Evolutionary conservation across 2,113 vertebrate genomes (phyloP).

Genomic region (Calyptommatus sinebrachiatus): DNA sequence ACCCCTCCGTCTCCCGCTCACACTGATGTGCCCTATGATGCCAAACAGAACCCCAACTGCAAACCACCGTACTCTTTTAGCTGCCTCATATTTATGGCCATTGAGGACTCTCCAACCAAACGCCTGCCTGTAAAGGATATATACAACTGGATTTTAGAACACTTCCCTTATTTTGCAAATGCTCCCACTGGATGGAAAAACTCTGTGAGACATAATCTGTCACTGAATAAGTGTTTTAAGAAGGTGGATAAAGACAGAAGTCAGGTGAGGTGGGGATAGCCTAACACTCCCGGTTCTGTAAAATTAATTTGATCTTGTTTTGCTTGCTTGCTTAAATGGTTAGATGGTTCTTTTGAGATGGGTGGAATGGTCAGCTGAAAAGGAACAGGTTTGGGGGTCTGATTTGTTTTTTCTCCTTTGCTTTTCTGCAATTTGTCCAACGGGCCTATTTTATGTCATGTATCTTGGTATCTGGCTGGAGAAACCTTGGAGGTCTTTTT

Average conservation of each 20-base stretch:
- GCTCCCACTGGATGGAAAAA: constrained; percentile 99
- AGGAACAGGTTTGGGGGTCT: neutral
- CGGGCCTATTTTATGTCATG: too few relatives aligned
- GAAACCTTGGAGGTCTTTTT: neutral
- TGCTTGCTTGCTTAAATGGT: too few relatives aligned
- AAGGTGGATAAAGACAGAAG: constrained; percentile 98
- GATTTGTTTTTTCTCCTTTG: too few relatives aligned
- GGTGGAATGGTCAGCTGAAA: neutral
- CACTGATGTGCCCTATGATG: constrained; percentile 86
- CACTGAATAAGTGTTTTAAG: constrained; percentile 99
- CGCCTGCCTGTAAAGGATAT: constrained; percentile 97
- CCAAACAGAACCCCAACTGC: constrained; percentile 91
- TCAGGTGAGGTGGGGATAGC: constrained; percentile 81
- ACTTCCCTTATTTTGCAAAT: constrained; percentile 96
- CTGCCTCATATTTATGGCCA: constrained; percentile 99
- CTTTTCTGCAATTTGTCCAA: too few relatives aligned
- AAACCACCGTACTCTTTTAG: constrained; percentile 98
- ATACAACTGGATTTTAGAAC: constrained; percentile 98
- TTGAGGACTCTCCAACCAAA: constrained; percentile 95
- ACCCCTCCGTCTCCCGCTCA: constrained; percentile 85
- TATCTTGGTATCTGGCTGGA: neutral
- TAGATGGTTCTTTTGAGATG: neutral
- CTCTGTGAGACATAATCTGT: constrained; percentile 96
- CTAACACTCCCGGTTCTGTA: neutral
- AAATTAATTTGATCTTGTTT: constrained; percentile 4